Evolutionary conservation across 2,113 vertebrate genomes (phyloP).

Genomic region (Scomber colias): DNA sequence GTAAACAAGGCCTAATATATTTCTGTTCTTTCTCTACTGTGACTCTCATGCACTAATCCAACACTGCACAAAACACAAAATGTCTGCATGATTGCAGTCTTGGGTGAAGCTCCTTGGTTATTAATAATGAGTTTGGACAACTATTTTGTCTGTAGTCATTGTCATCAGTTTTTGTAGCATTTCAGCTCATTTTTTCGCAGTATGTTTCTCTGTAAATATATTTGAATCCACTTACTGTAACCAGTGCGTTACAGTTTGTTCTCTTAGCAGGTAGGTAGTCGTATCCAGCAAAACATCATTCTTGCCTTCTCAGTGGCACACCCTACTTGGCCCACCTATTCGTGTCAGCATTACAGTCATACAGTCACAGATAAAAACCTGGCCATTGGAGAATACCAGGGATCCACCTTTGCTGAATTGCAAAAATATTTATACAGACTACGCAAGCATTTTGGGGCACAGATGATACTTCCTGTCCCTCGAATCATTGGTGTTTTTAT

Average conservation of each 20-base stretch:
- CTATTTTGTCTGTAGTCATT: constrained; percentile 13
- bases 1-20: constrained; percentile 35
- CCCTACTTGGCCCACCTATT: constrained; percentile 40
- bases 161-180: constrained; percentile 45
- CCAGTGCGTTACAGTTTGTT: constrained; percentile 26
- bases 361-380: constrained; percentile 57
- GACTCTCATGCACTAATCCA: constrained; percentile 38
- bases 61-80: constrained; percentile 43
- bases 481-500: constrained; percentile 34
- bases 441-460: constrained; percentile 53
- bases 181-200: constrained; percentile 40
- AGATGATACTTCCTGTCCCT: constrained; percentile 64
- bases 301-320: constrained; percentile 43
- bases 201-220: constrained; percentile 20
- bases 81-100: constrained; percentile 50
- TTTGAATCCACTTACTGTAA: constrained; percentile 9
- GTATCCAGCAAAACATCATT: constrained; percentile 36
- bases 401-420: constrained; percentile 73
- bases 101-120: constrained; percentile 23
- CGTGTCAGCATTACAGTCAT: constrained; percentile 70
- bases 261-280: constrained; percentile 14
- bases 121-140: constrained; percentile 37
- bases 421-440: constrained; percentile 54
- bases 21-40: constrained; percentile 13
- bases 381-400: constrained; percentile 58